Conservation (phyloP, 2,113 vertebrate species). For the Chinchilla lanigera region DNA sequence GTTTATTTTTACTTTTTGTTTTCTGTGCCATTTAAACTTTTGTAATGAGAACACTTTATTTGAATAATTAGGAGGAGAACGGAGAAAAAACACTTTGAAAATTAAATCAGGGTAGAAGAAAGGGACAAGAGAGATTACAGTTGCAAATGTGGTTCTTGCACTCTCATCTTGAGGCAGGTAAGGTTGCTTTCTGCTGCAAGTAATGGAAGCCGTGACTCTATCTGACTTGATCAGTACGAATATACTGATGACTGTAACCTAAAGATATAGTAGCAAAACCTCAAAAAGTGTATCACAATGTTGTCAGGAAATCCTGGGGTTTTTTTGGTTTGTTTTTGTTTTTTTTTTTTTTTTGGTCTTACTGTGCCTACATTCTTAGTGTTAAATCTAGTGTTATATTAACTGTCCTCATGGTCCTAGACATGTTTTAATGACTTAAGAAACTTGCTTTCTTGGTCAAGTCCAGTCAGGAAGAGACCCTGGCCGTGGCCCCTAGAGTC, state of each 20-base stretch:
- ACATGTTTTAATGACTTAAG: neutral
- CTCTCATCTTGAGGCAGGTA: neutral
- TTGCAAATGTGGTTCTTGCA: neutral
- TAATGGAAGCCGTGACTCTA: neutral
- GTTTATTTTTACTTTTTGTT: neutral
- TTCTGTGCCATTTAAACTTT: conserved; percentile 44
- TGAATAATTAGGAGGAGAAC: neutral
- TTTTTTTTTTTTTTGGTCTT: no score
- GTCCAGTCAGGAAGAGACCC: neutral
- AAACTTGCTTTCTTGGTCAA: neutral
- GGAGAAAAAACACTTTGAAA: neutral
- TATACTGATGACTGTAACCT: neutral
- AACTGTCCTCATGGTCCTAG: neutral
- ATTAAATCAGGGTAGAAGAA: neutral
- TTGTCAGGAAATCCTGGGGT: neutral
- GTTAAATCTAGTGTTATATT: neutral
- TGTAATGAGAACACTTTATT: neutral
- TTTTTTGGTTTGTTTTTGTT: neutral
- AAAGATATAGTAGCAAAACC: neutral
- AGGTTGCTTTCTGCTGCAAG: neutral
- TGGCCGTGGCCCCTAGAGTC: neutral
- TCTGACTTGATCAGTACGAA: neutral
- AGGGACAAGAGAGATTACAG: neutral
- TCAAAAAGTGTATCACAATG: neutral
- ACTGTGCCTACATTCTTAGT: neutral